Base-by-base conservation (phyloP, 1,140 invertebrate genomes). In the Saxidomus purpurata region DNA sequence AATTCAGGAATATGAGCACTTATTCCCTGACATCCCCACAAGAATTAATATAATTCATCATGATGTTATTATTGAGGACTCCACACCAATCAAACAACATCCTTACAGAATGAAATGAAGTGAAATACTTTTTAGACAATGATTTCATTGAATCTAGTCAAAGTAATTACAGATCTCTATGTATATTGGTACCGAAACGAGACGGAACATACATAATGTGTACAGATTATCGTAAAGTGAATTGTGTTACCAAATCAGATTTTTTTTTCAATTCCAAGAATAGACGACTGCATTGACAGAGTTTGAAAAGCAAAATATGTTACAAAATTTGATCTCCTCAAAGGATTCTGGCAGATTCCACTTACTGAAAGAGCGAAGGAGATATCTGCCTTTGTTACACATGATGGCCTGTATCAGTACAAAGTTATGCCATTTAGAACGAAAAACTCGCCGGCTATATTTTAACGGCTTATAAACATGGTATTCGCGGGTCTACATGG, bases 81-180 rank as follows among this genome's bases (percentile, higher is more conserved):
- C 69, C 28, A 59, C 8, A 40, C 81, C 69, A 61, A 47, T 91
- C 0, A 90, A 88, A 80, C 89, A 91, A 80, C 80, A 90, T 43
- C 85, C 89, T 47, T 81, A 90, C 47, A 79, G 85, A 80, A 88
- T 88, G 55, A 74, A 82, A 79, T 17, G 91, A 95, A 86, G 63
- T 96, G 8, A 84, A 92, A 36, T 96, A 86, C 34, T 81, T 88
- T 63, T 84, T 92, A 22, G 82, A 92, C 59, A 80, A 90, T 83
- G 86, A 87, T 28, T 79, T 91, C 17, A 85, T 90, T 76, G 79
- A 92, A 89, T 82, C 67, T n/a, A 82, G 59, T 43, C 25, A 82
- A 25, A 88, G 80, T 85, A 69, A 89, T 28, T 92, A 83, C 81
- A 85, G 71, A 61, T 89, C 80, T 13, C 87, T 87, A 40, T 90